Conservation (phyloP, 1,140 invertebrate genomes). For the Latrodectus geometricus region DNA sequence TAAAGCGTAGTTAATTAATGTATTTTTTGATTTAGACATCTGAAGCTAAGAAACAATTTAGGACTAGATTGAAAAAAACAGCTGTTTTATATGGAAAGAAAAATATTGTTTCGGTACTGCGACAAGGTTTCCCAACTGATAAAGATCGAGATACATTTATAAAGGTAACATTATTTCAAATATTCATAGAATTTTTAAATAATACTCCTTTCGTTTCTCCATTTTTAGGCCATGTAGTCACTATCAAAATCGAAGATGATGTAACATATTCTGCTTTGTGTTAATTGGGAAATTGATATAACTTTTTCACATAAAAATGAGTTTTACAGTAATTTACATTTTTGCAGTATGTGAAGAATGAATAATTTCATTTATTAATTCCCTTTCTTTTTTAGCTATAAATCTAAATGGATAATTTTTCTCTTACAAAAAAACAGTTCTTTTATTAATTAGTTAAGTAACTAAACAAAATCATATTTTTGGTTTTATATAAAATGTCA, state of each 20-base stretch:
- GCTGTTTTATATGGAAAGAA: constrained; percentile 2
- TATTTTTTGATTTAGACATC: constrained; percentile 6
- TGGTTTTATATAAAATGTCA: no score
- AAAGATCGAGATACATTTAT: constrained; percentile 33
- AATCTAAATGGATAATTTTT: no score
- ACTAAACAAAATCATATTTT: no score
- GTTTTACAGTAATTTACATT: not conserved
- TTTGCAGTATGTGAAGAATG: not conserved
- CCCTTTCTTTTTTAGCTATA: no score
- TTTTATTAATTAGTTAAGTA: no score
- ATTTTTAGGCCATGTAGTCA: not conserved
- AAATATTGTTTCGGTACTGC: not conserved
- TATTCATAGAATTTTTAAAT: no score
- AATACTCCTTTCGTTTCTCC: not conserved
- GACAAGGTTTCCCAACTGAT: constrained; percentile 6
- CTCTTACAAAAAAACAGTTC: no score
- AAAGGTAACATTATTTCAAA: constrained; percentile 18
- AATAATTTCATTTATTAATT: no score
- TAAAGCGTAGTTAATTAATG: not conserved
- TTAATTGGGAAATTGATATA: not conserved
- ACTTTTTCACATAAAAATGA: not conserved
- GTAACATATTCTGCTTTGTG: not conserved
- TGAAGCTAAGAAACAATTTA: constrained; percentile 2
- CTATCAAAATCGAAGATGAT: not conserved
- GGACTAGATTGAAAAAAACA: not conserved